Evolutionary conservation across 1,140 invertebrate genomes (phyloP), one percentile per base, ranked within the genome.

Genomic region (Dufourea novaeangliae): DNA sequence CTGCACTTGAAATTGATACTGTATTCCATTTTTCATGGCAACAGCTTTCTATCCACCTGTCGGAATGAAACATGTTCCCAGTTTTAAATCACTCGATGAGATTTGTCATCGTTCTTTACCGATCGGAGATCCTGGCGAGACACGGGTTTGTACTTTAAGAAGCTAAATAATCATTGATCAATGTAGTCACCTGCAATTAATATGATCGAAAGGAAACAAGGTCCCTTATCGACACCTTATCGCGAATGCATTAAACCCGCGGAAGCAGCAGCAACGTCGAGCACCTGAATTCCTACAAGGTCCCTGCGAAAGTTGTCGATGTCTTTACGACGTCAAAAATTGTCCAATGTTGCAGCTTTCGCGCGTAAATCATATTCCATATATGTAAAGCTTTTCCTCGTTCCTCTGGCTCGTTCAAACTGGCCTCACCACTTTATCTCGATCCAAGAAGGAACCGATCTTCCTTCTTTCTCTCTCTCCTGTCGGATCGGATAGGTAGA

Each of bases 401-500:
- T 59, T 50, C 56, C 50, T 1, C 20, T n/a, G 54, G 27, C 5
- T 63, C 22, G n/a, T 8, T 44, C 37, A 12, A 22, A 37, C 82
- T n/a, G 87, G 78, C 83, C 84, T 84, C 79, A 82, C 64, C 83
- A 81, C 59, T 88, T 88, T 87, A 87, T 88, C 81, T 78, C 57
- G 63, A 62, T 50, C 50, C 34, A 22, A 27, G 63, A 22, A 39
- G 52, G 37, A 62, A 52, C 46, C 20, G 76, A n/a, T n/a, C n/a
- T n/a, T n/a, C n/a, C n/a, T n/a, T 68, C 67, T 56, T 57, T 75
- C 59, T 61, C 72, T 62, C 69, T 73, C 75, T 79, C 78, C 46
- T n/a, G 20, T 50, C 46, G 46, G 46, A 50, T 50, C 46, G 46
- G 56, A 80, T 7, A 12, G n/a, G 4, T 22, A 46, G 34, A 57